Evolutionary conservation across 2,113 vertebrate genomes (phyloP).

Genomic region (Poeciliopsis prolifica): DNA sequence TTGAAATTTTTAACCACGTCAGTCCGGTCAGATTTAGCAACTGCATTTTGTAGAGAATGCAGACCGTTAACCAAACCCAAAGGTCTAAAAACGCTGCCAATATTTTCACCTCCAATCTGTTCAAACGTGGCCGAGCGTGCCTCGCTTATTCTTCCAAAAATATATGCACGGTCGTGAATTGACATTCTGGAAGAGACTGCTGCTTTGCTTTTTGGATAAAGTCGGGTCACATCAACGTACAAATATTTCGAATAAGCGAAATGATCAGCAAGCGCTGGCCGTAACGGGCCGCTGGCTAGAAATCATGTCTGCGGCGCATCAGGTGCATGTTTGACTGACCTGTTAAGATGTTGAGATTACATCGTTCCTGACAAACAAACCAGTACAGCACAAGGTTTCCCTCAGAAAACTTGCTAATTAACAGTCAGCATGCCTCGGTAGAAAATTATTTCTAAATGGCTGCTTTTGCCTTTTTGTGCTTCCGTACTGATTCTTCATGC

Average conservation of each 20-base stretch:
- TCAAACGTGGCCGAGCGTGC: too few relatives aligned
- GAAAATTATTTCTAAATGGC: too few relatives aligned
- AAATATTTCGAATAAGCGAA: background rate
- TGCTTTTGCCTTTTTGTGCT: background rate
- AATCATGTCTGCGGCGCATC: background rate
- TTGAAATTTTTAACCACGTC: background rate
- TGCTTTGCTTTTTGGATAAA: background rate
- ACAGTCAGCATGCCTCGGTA: background rate
- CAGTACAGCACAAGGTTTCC: too few relatives aligned
- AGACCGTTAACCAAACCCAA: background rate
- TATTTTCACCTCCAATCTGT: background rate
- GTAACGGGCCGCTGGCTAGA: background rate
- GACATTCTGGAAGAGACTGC: background rate
- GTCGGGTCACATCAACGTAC: background rate
- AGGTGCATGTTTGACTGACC: background rate
- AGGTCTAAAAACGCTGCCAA: background rate
- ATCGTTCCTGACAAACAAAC: background rate
- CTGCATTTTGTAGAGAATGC: background rate
- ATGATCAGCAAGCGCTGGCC: too few relatives aligned
- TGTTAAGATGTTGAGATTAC: too few relatives aligned
- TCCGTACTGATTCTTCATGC: background rate
- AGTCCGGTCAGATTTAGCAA: background rate
- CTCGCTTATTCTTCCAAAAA: too few relatives aligned
- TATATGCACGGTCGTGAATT: too few relatives aligned
- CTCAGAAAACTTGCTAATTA: background rate